Evolutionary conservation across 2,113 vertebrate genomes (phyloP).

Genomic region (Mesitornis unicolor): DNA sequence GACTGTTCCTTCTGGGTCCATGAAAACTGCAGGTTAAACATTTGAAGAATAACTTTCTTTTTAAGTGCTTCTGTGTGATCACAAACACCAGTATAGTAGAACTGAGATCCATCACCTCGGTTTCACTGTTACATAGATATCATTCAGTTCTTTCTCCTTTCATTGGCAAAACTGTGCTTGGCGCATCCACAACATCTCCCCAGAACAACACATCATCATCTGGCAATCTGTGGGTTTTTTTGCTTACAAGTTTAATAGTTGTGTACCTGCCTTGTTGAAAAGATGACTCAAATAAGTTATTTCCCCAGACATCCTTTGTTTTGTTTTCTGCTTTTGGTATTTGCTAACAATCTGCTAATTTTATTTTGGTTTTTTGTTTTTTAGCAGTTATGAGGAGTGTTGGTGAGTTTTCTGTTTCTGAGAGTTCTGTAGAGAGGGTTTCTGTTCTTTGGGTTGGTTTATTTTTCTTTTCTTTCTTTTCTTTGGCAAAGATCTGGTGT

Average conservation of each 20-base stretch:
- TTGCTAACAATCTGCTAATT: conserved; percentile 77
- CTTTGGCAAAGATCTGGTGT: conserved; percentile 45
- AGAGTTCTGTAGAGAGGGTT: conserved; percentile 61
- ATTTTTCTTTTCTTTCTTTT: background rate
- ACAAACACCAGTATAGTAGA: conserved; percentile 9
- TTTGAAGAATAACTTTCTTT: background rate
- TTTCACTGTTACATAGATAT: background rate
- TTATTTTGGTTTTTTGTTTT: conserved; percentile 77
- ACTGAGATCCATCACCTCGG: background rate
- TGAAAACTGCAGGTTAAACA: background rate
- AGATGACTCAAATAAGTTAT: background rate
- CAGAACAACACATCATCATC: background rate
- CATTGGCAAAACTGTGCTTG: background rate
- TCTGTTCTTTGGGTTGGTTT: conserved; percentile 55
- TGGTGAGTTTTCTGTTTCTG: conserved; percentile 91
- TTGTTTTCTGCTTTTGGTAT: conserved; percentile 70
- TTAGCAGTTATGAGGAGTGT: conserved; percentile 97
- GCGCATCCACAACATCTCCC: background rate
- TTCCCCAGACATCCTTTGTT: conserved; percentile 46
- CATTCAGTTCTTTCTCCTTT: background rate
- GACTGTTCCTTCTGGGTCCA: background rate
- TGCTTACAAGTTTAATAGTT: background rate
- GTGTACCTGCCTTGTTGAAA: background rate
- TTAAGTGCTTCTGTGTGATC: background rate
- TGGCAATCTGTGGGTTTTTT: background rate